Base-by-base conservation (phyloP, 2,797 vertebrate species). In the Miichthys miiuy region DNA sequence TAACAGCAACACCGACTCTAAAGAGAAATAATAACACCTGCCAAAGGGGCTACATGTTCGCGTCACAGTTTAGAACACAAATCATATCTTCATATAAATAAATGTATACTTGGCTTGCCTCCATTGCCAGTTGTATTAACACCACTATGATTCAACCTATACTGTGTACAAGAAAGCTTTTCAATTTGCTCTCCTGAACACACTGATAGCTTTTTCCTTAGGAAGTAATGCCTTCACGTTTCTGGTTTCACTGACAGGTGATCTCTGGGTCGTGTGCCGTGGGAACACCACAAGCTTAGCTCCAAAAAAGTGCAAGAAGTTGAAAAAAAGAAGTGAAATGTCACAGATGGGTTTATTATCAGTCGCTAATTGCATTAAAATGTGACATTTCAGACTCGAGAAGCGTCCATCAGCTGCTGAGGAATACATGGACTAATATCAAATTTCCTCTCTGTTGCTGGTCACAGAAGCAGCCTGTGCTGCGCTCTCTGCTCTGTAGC, bases 401-500 rank as follows among this genome's bases (percentile, higher is more conserved):
- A 68, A 18, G 60, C 44, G 71, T 77, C 67, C 41, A 14, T 68
- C 61, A 50, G 74, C 68, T 68, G 58, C 66, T 42, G 41, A 82
- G 66, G 69, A 80, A 80, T 50, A 79, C 75, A 75, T 44, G 72
- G 69, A 52, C 65, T 61, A 74, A 85, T 79, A 81, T 84, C 80
- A 47, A 64, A 69, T 84, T 89, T 90, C 83, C 86, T 71, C 30
- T 56, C 11, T 34, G 66, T 8, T 68, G 64, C 78, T 47, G 83
- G 84, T 89, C 77, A 60, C 76, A 65, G 79, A 71, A 87, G 58
- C 83, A 50, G 78, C 71, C 83, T 48, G 79, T 27, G 78, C 78
- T 69, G 69, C 75, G 61, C 88, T 82, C 88, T 81, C 75, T 70
- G 88, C 82, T 77, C 87, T 78, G 82, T 14, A 82, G 88, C 77